Evolutionary conservation across 2,797 vertebrate species (phyloP).

Genomic region (Petrocephalus schoutedeni): DNA sequence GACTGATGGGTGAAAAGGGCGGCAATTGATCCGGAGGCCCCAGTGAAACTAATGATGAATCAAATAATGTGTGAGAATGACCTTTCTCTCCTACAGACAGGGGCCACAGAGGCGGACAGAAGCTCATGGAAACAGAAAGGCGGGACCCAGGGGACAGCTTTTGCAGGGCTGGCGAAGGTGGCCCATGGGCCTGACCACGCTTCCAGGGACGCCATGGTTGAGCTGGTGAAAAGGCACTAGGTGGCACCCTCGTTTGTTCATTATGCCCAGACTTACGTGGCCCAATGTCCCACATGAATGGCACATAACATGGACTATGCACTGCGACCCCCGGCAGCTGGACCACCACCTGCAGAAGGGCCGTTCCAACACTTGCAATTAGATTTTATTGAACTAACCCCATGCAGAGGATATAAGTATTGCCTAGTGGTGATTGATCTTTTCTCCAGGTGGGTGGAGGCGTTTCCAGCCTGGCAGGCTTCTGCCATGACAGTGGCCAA

Average conservation of each 20-base stretch:
- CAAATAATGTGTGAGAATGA: background rate
- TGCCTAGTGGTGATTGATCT: conserved; percentile 22
- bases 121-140: background rate
- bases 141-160: background rate
- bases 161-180: background rate
- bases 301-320: background rate
- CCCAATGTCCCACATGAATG: background rate
- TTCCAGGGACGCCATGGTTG: background rate
- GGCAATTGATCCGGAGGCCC: background rate
- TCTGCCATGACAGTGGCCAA: background rate
- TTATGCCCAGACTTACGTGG: background rate
- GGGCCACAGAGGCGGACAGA: background rate
- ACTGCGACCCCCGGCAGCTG: background rate
- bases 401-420: conserved; percentile 6
- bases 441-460: conserved; percentile 25
- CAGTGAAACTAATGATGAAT: background rate
- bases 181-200: background rate
- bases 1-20: background rate
- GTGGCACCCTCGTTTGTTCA: background rate
- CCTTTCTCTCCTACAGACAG: background rate
- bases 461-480: background rate
- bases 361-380: background rate
- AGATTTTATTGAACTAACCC: conserved; percentile 16
- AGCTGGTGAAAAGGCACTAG: background rate
- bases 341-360: background rate